Percentiles rank a stretch among this genome's conserved stretches.
Evolutionary conservation across 2,113 vertebrate genomes (phyloP).

Genomic region (Cairina moschata): DNA sequence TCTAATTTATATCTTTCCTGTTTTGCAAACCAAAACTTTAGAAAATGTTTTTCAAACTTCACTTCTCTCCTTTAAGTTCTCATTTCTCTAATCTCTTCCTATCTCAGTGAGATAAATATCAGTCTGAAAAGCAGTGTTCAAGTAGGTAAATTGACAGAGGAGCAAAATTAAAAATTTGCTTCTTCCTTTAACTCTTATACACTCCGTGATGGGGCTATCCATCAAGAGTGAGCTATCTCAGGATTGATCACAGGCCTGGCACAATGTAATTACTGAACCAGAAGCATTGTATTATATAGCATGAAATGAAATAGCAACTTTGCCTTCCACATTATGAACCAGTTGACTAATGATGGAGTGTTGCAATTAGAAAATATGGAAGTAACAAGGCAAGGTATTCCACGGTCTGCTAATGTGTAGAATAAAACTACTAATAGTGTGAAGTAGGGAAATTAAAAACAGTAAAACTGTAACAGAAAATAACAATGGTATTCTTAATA

Average conservation of each 20-base stretch:
- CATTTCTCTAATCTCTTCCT: constrained; percentile 52
- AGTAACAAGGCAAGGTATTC: constrained; percentile 52
- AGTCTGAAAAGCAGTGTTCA: constrained; percentile 23
- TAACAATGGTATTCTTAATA: constrained; percentile 21
- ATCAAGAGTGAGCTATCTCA: constrained; percentile 69
- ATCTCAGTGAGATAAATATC: constrained; percentile 46
- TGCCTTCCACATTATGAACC: constrained; percentile 53
- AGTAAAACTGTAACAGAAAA: constrained; percentile 43
- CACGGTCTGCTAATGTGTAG: constrained; percentile 22
- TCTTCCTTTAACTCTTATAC: constrained; percentile 28
- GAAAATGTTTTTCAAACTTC: constrained; percentile 27
- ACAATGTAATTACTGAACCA: constrained; percentile 72
- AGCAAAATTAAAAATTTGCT: constrained; percentile 65
- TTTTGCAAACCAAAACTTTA: constrained; percentile 39
- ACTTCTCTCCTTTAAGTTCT: constrained; percentile 11
- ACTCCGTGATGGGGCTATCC: constrained; percentile 47
- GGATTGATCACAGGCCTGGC: constrained; percentile 59
- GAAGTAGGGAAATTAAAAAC: constrained; percentile 57
- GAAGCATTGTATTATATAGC: constrained; percentile 63
- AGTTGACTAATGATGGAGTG: constrained; percentile 71
- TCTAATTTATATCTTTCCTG: constrained; percentile 13
- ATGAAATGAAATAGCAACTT: constrained; percentile 70
- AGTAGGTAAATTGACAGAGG: constrained; percentile 31
- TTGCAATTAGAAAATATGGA: constrained; percentile 68
- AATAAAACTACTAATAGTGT: constrained; percentile 47